A percentile compares a stretch with the other conserved stretches of the same genome.
Conservation (phyloP, 2,113 vertebrate genomes). For the Cyprinodon brontotheroides region DNA sequence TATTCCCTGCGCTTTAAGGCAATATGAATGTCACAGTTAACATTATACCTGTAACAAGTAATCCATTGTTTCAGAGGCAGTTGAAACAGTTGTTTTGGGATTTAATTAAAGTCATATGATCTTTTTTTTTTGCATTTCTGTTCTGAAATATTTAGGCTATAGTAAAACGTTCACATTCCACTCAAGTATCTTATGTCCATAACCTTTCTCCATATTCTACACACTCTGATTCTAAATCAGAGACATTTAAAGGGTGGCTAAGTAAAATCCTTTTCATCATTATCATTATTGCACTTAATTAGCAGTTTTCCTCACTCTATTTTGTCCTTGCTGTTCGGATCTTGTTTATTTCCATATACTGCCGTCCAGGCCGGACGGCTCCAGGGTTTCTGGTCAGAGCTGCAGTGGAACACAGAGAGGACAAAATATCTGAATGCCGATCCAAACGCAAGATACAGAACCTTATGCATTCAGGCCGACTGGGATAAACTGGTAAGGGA, state of each 20-base stretch:
- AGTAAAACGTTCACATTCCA: no score
- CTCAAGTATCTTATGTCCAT: neutral
- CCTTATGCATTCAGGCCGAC: constrained; percentile 75
- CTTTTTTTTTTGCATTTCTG: no score
- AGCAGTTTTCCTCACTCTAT: constrained; percentile 14
- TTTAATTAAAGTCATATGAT: no score
- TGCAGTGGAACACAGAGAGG: constrained; percentile 86
- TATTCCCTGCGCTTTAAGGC: no score
- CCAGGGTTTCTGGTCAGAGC: constrained; percentile 90
- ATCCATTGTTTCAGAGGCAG: no score
- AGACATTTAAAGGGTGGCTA: neutral
- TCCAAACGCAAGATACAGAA: constrained; percentile 82
- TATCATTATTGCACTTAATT: neutral
- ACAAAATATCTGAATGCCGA: constrained; percentile 82
- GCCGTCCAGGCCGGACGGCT: constrained; percentile 75
- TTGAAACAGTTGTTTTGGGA: no score
- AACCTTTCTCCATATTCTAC: neutral
- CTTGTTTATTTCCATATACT: constrained; percentile 20
- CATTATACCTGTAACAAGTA: no score
- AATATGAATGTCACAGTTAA: neutral
- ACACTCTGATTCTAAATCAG: neutral
- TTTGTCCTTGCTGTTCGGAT: constrained; percentile 49
- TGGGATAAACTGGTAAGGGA: constrained; percentile 75
- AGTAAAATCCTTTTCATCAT: neutral
- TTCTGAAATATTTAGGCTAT: no score